These are phyloP conservation scores for Deilephila elpenor DNA, from an alignment of 2,888 invertebrate species.

Conservation along the genomic window DNA sequence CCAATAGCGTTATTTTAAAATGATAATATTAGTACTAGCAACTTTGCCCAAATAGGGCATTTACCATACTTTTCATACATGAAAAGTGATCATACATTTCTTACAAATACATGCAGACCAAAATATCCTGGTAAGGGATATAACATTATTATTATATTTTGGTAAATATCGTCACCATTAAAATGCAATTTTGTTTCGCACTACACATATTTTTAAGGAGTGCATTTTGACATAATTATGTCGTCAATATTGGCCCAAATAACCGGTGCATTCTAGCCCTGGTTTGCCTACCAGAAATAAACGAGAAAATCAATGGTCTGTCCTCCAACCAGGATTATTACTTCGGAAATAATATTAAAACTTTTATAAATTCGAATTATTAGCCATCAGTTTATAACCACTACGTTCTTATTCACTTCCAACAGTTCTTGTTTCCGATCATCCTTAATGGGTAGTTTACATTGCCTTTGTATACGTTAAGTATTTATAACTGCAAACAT, in stretches of 20 bases:
- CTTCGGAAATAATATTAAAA: neutral
- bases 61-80: no score
- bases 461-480: neutral
- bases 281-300: neutral
- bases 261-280: neutral
- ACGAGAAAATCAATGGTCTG: neutral
- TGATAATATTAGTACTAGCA: no score
- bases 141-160: no score
- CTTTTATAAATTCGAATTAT: constrained; percentile 20
- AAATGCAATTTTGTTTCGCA: no score
- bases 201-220: no score
- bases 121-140: no score
- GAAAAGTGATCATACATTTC: no score
- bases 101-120: no score
- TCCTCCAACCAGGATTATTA: neutral
- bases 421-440: neutral
- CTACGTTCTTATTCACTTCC: constrained; percentile 10
- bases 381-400: constrained; percentile 1
- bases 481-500: neutral
- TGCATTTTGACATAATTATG: neutral
- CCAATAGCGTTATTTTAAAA: no score
- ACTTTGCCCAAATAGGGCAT: no score
- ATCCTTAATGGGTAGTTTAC: neutral
- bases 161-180: no score
- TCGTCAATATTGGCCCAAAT: neutral